Percentiles rank a stretch among this genome's conserved stretches.
Conservation (phyloP, 2,888 invertebrate species). For the Plebejus anna region DNA sequence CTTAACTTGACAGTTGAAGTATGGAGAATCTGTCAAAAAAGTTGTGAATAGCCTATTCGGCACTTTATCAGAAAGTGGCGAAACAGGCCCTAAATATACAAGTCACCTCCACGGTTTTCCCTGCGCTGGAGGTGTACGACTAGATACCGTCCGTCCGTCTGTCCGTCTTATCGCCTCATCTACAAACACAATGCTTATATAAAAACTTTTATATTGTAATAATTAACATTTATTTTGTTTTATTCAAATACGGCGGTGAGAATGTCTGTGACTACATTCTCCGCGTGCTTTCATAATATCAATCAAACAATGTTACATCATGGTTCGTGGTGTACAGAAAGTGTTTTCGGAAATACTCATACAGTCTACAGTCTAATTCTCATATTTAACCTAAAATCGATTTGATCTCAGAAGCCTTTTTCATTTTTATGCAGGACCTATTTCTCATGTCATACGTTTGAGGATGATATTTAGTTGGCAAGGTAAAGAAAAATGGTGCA, state of each 20-base stretch:
- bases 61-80: too few species aligned
- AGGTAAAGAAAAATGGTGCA: too few species aligned
- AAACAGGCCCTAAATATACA: neutral
- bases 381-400: too few species aligned
- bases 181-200: slow-evolving; percentile 56
- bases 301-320: slow-evolving; percentile 39
- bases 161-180: slow-evolving; percentile 67
- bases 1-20: too few species aligned
- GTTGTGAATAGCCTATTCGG: too few species aligned
- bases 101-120: slow-evolving; percentile 41
- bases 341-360: neutral
- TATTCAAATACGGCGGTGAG: slow-evolving; percentile 32
- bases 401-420: too few species aligned
- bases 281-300: slow-evolving; percentile 29
- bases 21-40: too few species aligned
- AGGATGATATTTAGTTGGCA: too few species aligned
- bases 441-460: too few species aligned
- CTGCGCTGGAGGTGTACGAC: slow-evolving; percentile 46
- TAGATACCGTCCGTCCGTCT: slow-evolving; percentile 56
- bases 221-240: slow-evolving; percentile 40
- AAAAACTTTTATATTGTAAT: slow-evolving; percentile 49
- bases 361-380: too few species aligned
- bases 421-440: too few species aligned
- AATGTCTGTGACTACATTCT: slow-evolving; percentile 24
- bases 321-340: neutral